phyloP scores from a whole-genome alignment of 2,113 vertebrate genomes.

The Pedetes capensis region DNA sequence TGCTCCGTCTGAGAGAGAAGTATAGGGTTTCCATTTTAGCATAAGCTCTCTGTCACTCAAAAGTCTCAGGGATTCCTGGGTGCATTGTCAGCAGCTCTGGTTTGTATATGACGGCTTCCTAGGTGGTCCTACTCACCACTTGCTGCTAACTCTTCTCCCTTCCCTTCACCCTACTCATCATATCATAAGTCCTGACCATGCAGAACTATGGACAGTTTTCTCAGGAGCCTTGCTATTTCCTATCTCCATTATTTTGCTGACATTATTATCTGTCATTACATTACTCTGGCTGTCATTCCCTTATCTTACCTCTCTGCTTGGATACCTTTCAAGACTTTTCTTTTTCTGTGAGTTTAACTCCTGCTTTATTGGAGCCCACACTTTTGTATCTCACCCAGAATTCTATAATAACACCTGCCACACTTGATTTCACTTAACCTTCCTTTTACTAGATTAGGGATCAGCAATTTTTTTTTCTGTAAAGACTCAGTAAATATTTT shows the following conservation, averaged over 20 bases:
- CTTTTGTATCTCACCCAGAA: neutral
- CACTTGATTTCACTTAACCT: neutral
- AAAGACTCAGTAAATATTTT: neutral
- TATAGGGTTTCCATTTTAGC: neutral
- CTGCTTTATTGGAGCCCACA: neutral
- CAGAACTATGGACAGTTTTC: neutral
- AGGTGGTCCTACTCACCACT: neutral
- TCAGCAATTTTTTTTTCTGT: neutral
- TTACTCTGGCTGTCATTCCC: neutral
- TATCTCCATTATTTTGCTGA: neutral
- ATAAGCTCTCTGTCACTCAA: neutral
- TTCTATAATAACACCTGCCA: neutral
- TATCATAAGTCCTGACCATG: neutral
- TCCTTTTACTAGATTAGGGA: neutral
- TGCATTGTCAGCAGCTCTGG: neutral
- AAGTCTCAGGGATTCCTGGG: neutral
- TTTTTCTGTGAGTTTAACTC: neutral
- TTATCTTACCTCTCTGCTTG: neutral
- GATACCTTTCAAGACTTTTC: neutral
- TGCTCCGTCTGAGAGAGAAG: neutral
- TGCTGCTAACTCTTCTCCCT: neutral
- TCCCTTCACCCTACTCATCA: rapidly evolving
- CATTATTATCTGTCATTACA: neutral
- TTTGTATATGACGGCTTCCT: neutral
- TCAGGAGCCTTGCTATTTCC: neutral